Conservation (phyloP, 2,797 vertebrate species). For the Parauchenoglanis punctatus region DNA sequence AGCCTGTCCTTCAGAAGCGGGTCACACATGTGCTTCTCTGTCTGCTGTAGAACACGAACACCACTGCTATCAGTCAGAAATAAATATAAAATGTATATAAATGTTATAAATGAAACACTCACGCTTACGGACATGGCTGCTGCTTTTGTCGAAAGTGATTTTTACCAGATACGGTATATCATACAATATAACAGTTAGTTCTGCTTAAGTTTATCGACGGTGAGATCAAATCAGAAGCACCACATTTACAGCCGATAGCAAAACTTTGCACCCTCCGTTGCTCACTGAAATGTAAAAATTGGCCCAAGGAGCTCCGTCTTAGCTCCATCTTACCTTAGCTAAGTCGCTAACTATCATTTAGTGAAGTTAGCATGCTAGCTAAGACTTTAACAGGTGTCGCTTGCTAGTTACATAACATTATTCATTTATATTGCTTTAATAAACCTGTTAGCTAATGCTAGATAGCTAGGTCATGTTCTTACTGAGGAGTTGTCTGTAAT, state of each 20-base stretch:
- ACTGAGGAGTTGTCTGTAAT: neutral
- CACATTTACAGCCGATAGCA: neutral
- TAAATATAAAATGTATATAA: neutral
- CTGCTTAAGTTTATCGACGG: neutral
- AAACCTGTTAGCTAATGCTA: neutral
- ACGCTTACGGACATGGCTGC: too few species aligned
- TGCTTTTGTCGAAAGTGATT: neutral
- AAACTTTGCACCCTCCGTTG: neutral
- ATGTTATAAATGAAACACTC: neutral
- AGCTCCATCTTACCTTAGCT: too few species aligned
- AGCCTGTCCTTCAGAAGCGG: slow-evolving; percentile 66
- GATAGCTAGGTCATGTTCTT: too few species aligned
- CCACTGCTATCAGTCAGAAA: neutral
- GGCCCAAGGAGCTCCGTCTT: neutral
- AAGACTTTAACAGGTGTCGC: neutral
- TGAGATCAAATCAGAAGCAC: neutral
- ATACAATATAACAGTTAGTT: neutral
- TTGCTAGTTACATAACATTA: too few species aligned
- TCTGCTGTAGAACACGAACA: slow-evolving; percentile 40
- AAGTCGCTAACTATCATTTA: neutral
- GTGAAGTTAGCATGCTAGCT: neutral
- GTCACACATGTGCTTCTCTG: slow-evolving; percentile 39
- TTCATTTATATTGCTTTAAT: neutral
- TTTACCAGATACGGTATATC: neutral
- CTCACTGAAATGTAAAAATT: neutral